phyloP scores from a whole-genome alignment of 2,113 vertebrate genomes.

The Catharus fuscescens region DNA sequence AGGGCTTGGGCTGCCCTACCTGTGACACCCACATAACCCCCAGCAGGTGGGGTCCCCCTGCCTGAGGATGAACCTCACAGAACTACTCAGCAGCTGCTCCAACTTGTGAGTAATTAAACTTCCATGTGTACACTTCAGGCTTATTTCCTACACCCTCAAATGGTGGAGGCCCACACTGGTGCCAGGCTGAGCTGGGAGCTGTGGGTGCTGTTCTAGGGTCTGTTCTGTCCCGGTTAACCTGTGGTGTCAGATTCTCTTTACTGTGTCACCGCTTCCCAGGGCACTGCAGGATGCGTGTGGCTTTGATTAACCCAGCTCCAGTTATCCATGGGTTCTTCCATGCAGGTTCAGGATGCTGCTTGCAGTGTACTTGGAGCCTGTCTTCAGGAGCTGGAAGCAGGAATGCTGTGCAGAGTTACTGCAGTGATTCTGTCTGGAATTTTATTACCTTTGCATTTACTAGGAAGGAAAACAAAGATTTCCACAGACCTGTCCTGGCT shows the following conservation, averaged over 20 bases:
- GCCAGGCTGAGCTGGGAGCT: not conserved
- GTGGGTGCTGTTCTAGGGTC: not conserved
- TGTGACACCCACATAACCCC: not conserved
- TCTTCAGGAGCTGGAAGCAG: not conserved
- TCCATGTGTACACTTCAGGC: not conserved
- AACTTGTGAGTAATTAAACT: not conserved
- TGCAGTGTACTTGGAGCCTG: not conserved
- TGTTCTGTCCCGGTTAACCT: not conserved
- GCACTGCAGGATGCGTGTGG: not conserved
- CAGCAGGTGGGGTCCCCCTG: not conserved
- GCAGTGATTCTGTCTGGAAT: not conserved
- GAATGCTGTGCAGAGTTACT: not conserved
- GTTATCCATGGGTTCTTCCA: not conserved
- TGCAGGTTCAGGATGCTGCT: not conserved
- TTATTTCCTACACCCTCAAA: not conserved
- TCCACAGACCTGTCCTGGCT: not conserved
- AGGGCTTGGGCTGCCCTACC: not conserved
- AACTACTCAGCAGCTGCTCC: not conserved
- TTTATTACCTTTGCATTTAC: not conserved
- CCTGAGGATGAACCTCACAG: not conserved
- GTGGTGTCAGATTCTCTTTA: not conserved
- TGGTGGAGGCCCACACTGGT: accelerated
- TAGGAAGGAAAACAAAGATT: not conserved
- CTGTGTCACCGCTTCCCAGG: not conserved
- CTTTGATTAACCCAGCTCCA: not conserved